Percentiles rank a stretch among this genome's conserved stretches.
Conservation (phyloP, 2,888 invertebrate species). For the Netelia melanura region DNA sequence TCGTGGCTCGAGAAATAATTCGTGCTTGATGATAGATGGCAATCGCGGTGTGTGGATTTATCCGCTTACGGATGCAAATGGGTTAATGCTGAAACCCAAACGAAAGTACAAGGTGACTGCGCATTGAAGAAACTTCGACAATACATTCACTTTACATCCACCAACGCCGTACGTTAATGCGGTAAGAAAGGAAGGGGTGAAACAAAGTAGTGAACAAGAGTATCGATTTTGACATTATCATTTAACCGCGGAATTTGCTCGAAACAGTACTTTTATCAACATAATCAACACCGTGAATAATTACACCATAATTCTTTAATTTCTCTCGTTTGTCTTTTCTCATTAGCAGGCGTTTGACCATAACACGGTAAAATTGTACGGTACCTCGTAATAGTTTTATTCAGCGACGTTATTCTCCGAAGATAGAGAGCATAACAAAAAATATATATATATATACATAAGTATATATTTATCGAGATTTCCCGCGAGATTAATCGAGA, state of each 20-base stretch:
- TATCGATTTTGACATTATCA: neutral
- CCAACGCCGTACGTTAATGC: neutral
- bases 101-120: too few relatives aligned
- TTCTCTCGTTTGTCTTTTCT: neutral
- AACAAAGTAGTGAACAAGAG: neutral
- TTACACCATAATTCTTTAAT: neutral
- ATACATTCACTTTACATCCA: neutral
- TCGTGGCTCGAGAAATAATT: too few relatives aligned
- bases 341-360: neutral
- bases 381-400: slow-evolving; percentile 26
- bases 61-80: too few relatives aligned
- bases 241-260: neutral
- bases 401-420: neutral
- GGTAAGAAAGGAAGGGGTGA: neutral
- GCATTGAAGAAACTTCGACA: too few relatives aligned
- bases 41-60: too few relatives aligned
- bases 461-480: slow-evolving; percentile 38
- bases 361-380: slow-evolving; percentile 5
- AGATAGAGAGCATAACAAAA: slow-evolving; percentile 17
- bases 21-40: too few relatives aligned
- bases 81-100: too few relatives aligned
- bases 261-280: neutral
- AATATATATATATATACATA: slow-evolving; percentile 8
- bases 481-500: slow-evolving; percentile 62
- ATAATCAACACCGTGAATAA: neutral